Evolutionary conservation across 2,113 vertebrate species (phyloP), one percentile per base, ranked within the genome.

Genomic region (Gavialis gangeticus): DNA sequence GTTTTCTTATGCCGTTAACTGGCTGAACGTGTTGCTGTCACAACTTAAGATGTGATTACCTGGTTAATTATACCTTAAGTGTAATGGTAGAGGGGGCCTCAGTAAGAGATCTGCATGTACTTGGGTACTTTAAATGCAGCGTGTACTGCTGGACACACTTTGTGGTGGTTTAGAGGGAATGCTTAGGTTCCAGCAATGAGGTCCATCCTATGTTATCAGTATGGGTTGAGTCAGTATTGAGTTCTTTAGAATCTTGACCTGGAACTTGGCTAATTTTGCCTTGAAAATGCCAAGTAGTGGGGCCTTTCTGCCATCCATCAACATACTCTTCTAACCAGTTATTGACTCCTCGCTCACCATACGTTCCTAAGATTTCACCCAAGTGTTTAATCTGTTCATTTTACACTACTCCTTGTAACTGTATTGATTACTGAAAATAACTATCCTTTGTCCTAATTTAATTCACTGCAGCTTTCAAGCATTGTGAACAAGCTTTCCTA

Each of bases 401-500:
- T 87, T 58, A 54, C 85, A 57, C n/a, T 79, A 14, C 64, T 96
- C 59, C 5, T 89, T 75, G 12, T 12, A 91, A 14, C 28, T 9
- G 3, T 66, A 28, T 25, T 64, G 60, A 63, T 9, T 54, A 5
- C 12, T 27, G 69, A 82, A 91, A 92, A 89, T 62, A 54, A 27
- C 0, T 0, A 55, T 73, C 30, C 75, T 28, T 66, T 17, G n/a
- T 12, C 15, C 19, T 24, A 85, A 55, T 19, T 77, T 81, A 73
- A 24, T 60, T 91, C 4, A 1, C 83, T 84, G 58, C 10, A 58
- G 28, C 80, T 71, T 84, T 85, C 91, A 82, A 60, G 58, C 25
- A 79, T 64, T 89, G 64, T 91, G 89, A 94, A 92, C 58, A 88
- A 94, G 85, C 64, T 56, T 58, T 91, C 22, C 12, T 91, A 95